Evolutionary conservation across 2,797 vertebrate species (phyloP).

Genomic region (Cetoscarus ocellatus): DNA sequence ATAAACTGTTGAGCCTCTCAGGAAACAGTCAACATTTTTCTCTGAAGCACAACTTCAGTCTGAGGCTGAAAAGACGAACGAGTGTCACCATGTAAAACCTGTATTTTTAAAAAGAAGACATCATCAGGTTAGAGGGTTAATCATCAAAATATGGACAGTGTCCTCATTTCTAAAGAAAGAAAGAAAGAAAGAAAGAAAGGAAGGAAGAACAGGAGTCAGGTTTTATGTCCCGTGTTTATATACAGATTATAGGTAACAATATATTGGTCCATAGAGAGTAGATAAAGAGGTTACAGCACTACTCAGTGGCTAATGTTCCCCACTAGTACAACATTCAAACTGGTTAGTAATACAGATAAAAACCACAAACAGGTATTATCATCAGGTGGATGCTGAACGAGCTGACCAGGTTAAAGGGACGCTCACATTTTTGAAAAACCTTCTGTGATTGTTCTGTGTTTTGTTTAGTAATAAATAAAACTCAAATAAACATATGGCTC

Average conservation of each 20-base stretch:
- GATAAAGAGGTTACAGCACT: conserved; percentile 65
- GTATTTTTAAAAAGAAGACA: too few species aligned
- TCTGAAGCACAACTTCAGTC: too few species aligned
- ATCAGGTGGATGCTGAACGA: conserved; percentile 32
- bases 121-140: too few species aligned
- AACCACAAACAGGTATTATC: conserved; percentile 37
- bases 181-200: neutral
- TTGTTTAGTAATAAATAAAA: too few species aligned
- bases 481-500: too few species aligned
- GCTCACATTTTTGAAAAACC: conserved; percentile 9
- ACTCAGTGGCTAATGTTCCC: conserved; percentile 65
- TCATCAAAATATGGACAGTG: too few species aligned
- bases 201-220: neutral
- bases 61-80: too few species aligned
- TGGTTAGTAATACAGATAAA: conserved; percentile 81
- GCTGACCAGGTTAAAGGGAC: conserved; percentile 56
- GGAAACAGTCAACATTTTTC: too few species aligned
- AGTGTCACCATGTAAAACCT: too few species aligned
- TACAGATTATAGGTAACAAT: conserved; percentile 60
- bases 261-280: conserved; percentile 46
- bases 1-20: too few species aligned
- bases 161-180: too few species aligned
- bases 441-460: too few species aligned
- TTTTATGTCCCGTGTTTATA: conserved; percentile 50
- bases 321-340: conserved; percentile 83